Evolutionary conservation across 2,888 invertebrate genomes (phyloP), one percentile per base, ranked within the genome.

Genomic region (Spodoptera picta): DNA sequence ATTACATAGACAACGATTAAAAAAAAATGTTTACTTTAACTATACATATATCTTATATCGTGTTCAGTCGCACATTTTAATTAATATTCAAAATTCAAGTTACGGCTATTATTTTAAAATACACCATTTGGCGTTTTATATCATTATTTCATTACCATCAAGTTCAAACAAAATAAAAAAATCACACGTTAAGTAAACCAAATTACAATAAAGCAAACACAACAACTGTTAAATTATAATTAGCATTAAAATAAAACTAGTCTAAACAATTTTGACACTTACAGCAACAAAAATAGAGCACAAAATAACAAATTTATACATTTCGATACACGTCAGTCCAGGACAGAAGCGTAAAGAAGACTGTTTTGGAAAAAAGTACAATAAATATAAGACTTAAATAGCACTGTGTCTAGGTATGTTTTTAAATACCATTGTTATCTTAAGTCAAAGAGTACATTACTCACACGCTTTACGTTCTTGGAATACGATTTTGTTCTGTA

Each of bases 401-500:
- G 51, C 54, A 51, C 48, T 48, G 45, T 67, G 65, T 63, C 63
- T 55, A 27, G 27, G 27, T 36, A 36, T 69, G 60, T 79, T 75
- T 73, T 72, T 73, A 77, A 66, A 75, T 61, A 74, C n/a, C 23
- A 41, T 14, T 47, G 59, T 70, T 80, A 78, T 79, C 80, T 55
- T 1, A 52, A 52, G 79, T 78, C 79, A 79, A 70, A 80, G 80
- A 59, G 65, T 72, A 69, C 64, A 19, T 69, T 69, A 75, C 58
- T 66, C 69, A 55, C 45, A 53, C n/a, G 43, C 6, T 14, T 47
- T 44, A 36, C 52, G 53, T 75, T 77, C 79, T 69, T 62, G 48
- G 69, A 75, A 73, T 19, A 64, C 4, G 46, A 45, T 58, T 60
- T 66, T 66, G 59, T 68, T 75, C 24, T 62, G 51, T 31, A 45